A percentile compares a stretch with the other conserved stretches of the same genome.
Conservation (phyloP, 2,888 invertebrate species). For the Rhabditoides inermis region DNA sequence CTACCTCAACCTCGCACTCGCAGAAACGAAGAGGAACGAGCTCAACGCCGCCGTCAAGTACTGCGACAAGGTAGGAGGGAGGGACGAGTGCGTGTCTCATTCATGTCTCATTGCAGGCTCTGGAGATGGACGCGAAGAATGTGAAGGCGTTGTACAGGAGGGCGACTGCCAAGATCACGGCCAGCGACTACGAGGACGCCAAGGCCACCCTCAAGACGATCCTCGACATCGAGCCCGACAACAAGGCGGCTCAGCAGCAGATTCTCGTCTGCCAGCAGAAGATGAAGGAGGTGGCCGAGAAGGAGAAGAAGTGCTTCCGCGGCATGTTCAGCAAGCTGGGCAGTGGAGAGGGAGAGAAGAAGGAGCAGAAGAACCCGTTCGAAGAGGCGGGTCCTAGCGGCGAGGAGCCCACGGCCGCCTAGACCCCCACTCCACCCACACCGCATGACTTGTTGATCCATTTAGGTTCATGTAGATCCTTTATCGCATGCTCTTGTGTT, state of each 20-base stretch:
- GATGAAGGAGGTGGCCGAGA: slow-evolving; percentile 67
- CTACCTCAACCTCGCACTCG: slow-evolving; percentile 38
- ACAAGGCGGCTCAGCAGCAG: slow-evolving; percentile 58
- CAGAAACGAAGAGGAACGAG: slow-evolving; percentile 52
- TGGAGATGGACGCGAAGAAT: slow-evolving; percentile 68
- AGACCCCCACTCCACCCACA: too few relatives aligned
- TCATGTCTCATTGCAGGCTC: slow-evolving; percentile 19
- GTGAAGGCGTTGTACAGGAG: slow-evolving; percentile 79
- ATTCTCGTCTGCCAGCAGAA: slow-evolving; percentile 64
- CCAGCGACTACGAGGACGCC: slow-evolving; percentile 70
- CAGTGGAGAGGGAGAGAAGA: slow-evolving; percentile 8
- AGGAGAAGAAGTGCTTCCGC: slow-evolving; percentile 73
- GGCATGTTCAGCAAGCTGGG: slow-evolving; percentile 80
- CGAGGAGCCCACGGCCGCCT: too few relatives aligned
- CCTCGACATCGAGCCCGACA: slow-evolving; percentile 71
- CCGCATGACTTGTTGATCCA: too few relatives aligned
- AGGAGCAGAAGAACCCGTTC: too few relatives aligned
- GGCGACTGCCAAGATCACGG: slow-evolving; percentile 30
- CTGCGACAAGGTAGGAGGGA: slow-evolving; percentile 64
- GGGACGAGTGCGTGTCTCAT: neutral
- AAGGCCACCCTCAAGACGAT: slow-evolving; percentile 70
- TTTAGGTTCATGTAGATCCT: too few relatives aligned
- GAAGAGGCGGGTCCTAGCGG: slow-evolving; percentile 8
- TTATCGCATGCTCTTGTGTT: too few relatives aligned
- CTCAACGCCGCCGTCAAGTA: slow-evolving; percentile 58